phyloP scores from a whole-genome alignment of 1,140 invertebrate species.

The Phymorhynchus buccinoides region DNA sequence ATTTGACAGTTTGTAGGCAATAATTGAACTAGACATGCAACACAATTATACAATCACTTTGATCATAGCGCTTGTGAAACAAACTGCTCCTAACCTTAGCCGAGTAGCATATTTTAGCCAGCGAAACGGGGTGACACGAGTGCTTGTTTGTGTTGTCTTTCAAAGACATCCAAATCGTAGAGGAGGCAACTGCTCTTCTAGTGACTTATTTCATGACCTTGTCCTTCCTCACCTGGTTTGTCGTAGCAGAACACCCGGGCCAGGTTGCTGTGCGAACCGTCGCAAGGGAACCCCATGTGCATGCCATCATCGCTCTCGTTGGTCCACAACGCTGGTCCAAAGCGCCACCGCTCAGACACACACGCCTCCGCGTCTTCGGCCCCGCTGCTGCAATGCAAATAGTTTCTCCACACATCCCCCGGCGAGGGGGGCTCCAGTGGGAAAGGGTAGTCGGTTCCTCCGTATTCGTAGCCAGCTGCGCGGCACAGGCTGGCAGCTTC shows the following conservation, averaged over 20 bases:
- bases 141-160: no score
- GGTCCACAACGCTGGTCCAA: background rate
- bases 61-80: no score
- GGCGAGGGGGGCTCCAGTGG: background rate
- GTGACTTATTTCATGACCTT: background rate
- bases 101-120: no score
- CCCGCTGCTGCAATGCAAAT: background rate
- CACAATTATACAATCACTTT: background rate
- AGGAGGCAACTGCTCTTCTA: background rate
- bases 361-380: background rate
- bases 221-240: conserved; percentile 15
- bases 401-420: background rate
- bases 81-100: no score
- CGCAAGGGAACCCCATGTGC: background rate
- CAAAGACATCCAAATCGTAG: background rate
- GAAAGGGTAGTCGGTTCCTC: background rate
- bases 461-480: background rate
- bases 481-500: conserved; percentile 13
- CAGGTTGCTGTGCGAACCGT: background rate
- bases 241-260: conserved; percentile 19
- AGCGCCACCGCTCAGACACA: background rate
- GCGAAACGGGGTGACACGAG: no score
- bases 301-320: background rate
- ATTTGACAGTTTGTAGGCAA: background rate
- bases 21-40: no score